Base-by-base conservation (phyloP, 2,797 vertebrate species). In the Poliocrania exsul region DNA sequence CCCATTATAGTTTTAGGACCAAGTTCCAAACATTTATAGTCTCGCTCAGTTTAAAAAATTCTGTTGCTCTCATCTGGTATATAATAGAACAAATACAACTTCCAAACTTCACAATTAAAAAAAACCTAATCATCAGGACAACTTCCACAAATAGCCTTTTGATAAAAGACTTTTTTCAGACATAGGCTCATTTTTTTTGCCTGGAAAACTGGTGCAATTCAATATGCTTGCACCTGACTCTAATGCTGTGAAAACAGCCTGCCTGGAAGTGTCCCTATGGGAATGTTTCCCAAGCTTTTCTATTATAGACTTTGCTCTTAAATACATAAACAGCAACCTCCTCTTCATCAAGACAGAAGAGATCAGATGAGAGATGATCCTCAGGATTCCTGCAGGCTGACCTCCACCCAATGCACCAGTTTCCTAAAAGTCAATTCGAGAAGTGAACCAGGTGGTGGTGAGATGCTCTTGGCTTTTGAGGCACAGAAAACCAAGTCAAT, bases 21-120 rank as follows among this genome's bases (percentile, higher is more conserved):
- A 97, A 91, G 91, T 93, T 81, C 88, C 81, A 77, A 90, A 81
- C 88, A 95, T 92, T 96, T 88, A 69, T 78, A 50, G 58, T 84
- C 86, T 90, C 80, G 61, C n/a, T 65, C 11, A 2, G 47, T 54
- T 93, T 35, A 62, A 50, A 86, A 92, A 96, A 94, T 81, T 90
- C 84, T 95, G 75, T 86, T 78, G 73, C 72, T 91, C 71, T 93
- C 84, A 78, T 77, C 67, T 86, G 65, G 29, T 51, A n/a, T 50
- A 13, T n/a, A 74, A 80, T 4, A 77, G 90, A 88, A 81, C n/a
- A 88, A 85, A 51, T 57, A 53, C 70, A 72, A 75, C 86, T 88
- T 95, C 81, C 93, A 95, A 97, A 96, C 90, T 80, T 71, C 73
- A 93, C 86, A 90, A 80, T 84, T 92, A 74, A 54, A 42, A 42